Evolutionary conservation across 2,113 vertebrate species (phyloP).

Genomic region (Onychostoma macrolepis): DNA sequence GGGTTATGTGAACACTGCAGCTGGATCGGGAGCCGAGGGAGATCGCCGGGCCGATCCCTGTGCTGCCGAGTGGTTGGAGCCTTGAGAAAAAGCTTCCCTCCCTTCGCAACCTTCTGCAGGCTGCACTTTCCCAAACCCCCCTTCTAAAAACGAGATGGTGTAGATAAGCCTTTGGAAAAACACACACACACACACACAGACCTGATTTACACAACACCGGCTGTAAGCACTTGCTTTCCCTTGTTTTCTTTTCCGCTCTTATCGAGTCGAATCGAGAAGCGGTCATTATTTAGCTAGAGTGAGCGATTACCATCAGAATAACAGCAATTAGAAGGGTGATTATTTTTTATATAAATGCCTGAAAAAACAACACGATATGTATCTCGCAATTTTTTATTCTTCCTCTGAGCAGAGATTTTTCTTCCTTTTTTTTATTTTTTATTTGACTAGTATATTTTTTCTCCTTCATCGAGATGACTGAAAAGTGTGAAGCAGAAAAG

Average conservation of each 20-base stretch:
- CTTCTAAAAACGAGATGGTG: conserved; percentile 66
- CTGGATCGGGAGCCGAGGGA: conserved; percentile 79
- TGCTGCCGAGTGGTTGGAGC: conserved; percentile 66
- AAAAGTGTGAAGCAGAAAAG: conserved; percentile 50
- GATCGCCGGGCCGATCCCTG: conserved; percentile 75
- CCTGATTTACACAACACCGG: conserved; percentile 71
- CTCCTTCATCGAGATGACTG: conserved; percentile 54
- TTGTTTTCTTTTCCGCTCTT: conserved; percentile 59
- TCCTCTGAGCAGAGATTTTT: conserved; percentile 58
- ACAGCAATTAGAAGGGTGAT: conserved; percentile 55
- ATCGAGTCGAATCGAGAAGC: conserved; percentile 56
- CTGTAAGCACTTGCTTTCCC: conserved; percentile 53
- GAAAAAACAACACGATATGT: conserved; percentile 46
- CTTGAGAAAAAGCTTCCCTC: conserved; percentile 71
- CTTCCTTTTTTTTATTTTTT: conserved; percentile 46
- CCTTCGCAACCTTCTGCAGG: conserved; percentile 52
- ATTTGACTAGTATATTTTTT: conserved; percentile 44
- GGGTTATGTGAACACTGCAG: conserved; percentile 85
- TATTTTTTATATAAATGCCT: conserved; percentile 55
- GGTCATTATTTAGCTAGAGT: conserved; percentile 40
- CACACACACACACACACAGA: conserved; percentile 58
- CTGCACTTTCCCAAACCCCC: conserved; percentile 59
- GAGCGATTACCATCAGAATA: conserved; percentile 54
- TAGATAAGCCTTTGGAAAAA: conserved; percentile 68
- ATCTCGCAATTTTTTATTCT: conserved; percentile 56